These are phyloP conservation scores for Halcyon leucocephala DNA, from an alignment of 2,797 vertebrate genomes.

Conservation along the genomic window DNA sequence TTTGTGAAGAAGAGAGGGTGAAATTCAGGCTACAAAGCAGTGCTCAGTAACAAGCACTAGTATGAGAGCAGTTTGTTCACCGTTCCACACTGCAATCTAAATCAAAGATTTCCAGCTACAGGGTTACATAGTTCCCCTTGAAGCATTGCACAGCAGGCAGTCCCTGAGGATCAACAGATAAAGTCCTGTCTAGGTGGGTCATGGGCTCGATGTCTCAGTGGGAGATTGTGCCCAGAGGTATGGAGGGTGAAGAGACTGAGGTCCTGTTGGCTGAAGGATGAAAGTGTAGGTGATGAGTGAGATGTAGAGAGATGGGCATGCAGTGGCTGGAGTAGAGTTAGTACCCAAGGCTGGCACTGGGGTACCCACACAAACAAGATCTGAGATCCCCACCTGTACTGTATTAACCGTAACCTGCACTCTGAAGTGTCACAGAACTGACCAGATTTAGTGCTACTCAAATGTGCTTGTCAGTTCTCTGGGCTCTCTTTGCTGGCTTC, in stretches of 20 bases:
- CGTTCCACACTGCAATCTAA: neutral
- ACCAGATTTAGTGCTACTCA: neutral
- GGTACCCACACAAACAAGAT: neutral
- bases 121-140: neutral
- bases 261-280: neutral
- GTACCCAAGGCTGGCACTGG: neutral
- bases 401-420: neutral
- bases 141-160: neutral
- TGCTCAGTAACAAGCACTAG: neutral
- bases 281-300: neutral
- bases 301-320: neutral
- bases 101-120: neutral
- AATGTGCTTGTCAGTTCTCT: neutral
- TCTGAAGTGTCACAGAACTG: neutral
- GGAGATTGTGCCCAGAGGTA: neutral
- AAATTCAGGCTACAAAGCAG: neutral
- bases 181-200: neutral
- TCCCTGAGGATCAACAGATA: neutral
- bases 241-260: fast-evolving
- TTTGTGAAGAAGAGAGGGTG: neutral
- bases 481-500: neutral
- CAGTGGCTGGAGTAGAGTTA: neutral
- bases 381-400: neutral
- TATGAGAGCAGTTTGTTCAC: neutral
- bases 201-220: neutral